Percentiles rank a stretch among this genome's conserved stretches.
Conservation (phyloP, 2,113 vertebrate genomes). For the Cyprinus carpio region DNA sequence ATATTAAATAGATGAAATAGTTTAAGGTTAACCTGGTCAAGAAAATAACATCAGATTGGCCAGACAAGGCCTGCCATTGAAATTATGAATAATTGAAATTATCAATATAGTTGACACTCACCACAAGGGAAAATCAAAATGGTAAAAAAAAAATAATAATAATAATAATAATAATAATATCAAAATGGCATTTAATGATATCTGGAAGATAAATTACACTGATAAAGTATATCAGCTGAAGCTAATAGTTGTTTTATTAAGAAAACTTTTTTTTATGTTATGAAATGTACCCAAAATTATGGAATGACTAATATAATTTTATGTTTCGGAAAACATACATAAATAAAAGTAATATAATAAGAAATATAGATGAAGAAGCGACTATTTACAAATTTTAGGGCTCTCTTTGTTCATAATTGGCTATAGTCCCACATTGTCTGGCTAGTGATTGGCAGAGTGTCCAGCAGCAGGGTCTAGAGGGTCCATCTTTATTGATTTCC, state of each 20-base stretch:
- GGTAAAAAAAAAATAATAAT: no score
- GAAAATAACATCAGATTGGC: no score
- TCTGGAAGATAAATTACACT: no score
- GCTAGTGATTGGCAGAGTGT: constrained; percentile 80
- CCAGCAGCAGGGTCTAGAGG: constrained; percentile 81
- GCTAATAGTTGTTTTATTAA: not conserved
- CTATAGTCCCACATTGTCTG: constrained; percentile 86
- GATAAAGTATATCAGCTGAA: not conserved
- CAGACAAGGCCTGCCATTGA: no score
- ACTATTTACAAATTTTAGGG: constrained; percentile 77
- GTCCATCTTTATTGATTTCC: constrained; percentile 89
- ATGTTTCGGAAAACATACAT: not conserved
- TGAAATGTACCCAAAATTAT: not conserved
- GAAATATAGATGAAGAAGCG: constrained; percentile 11
- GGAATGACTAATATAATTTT: not conserved
- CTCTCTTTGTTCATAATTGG: constrained; percentile 84
- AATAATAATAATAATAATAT: no score
- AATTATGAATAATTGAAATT: no score
- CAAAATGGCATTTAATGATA: no score
- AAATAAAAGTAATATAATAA: not conserved
- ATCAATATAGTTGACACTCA: no score
- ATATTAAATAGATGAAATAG: no score
- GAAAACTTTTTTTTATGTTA: not conserved
- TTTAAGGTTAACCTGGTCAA: no score
- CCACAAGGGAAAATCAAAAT: no score